Conservation (phyloP, 2,113 vertebrate genomes). For the Meleagris gallopavo region DNA sequence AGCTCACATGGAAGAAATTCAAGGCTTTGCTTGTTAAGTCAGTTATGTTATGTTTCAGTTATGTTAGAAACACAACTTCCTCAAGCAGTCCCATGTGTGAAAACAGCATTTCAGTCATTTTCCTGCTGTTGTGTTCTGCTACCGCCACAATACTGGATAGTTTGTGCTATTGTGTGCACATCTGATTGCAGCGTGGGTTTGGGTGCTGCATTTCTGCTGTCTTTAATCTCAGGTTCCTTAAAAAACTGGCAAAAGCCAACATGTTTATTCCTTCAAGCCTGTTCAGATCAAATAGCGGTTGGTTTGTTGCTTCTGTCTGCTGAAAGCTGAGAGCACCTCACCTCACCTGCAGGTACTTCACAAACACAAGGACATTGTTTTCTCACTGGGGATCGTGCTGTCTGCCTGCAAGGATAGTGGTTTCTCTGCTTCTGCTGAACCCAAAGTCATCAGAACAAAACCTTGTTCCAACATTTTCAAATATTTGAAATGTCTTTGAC, state of each 20-base stretch:
- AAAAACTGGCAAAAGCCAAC: background rate
- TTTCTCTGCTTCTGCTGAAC: background rate
- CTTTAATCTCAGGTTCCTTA: background rate
- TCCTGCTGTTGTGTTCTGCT: background rate
- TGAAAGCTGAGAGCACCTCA: background rate
- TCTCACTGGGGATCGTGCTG: background rate
- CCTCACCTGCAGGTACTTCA: too few relatives aligned
- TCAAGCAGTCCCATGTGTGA: background rate
- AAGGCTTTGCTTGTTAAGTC: background rate
- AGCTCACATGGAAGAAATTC: background rate
- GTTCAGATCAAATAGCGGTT: rapidly evolving
- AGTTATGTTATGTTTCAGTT: background rate
- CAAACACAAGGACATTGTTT: background rate
- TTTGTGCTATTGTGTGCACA: background rate
- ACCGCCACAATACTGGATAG: background rate
- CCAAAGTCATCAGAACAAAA: background rate
- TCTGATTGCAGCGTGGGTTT: rapidly evolving
- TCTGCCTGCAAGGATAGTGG: too few relatives aligned
- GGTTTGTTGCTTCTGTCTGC: background rate
- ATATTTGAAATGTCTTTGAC: background rate
- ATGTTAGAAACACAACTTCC: background rate
- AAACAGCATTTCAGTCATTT: too few relatives aligned
- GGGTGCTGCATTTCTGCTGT: background rate
- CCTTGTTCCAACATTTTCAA: background rate
- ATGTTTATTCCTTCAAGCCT: background rate